phyloP scores from a whole-genome alignment of 2,888 invertebrate genomes.

The Oligia strigilis region DNA sequence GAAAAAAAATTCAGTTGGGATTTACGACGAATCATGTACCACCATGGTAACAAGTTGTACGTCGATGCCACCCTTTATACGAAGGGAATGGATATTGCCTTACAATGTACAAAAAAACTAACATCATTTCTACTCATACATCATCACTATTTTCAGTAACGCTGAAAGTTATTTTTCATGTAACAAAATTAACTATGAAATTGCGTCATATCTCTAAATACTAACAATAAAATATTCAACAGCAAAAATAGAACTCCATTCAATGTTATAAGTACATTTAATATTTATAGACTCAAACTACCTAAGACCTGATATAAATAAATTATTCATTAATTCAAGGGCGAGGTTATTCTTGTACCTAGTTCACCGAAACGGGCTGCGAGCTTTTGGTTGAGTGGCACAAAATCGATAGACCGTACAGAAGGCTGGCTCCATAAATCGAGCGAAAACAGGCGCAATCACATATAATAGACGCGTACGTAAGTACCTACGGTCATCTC shows the following conservation, averaged over 20 bases:
- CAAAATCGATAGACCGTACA: background rate
- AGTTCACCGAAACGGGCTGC: background rate
- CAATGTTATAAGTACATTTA: slow-evolving; percentile 14
- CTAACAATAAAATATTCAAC: background rate
- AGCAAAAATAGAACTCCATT: slow-evolving; percentile 43
- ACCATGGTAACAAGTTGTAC: too few species aligned
- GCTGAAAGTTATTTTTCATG: background rate
- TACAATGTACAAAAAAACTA: background rate
- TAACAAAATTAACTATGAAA: slow-evolving; percentile 4
- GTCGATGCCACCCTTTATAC: too few species aligned
- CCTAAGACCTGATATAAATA: slow-evolving; percentile 25
- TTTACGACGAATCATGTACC: too few species aligned
- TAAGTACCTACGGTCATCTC: too few species aligned
- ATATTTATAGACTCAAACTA: slow-evolving; percentile 35
- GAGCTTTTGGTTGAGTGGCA: slow-evolving; percentile 1
- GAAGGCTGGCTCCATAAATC: background rate
- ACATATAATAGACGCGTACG: background rate
- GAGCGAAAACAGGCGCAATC: background rate
- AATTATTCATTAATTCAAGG: slow-evolving; percentile 35
- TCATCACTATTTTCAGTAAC: background rate
- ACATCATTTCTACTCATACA: background rate
- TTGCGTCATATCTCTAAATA: slow-evolving; percentile 22
- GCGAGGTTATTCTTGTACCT: slow-evolving; percentile 15
- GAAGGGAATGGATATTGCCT: background rate
- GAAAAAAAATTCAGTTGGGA: too few species aligned